These are phyloP conservation scores for Enteromius treurensis DNA, from an alignment of 2,797 vertebrate species.

Conservation along the genomic window DNA sequence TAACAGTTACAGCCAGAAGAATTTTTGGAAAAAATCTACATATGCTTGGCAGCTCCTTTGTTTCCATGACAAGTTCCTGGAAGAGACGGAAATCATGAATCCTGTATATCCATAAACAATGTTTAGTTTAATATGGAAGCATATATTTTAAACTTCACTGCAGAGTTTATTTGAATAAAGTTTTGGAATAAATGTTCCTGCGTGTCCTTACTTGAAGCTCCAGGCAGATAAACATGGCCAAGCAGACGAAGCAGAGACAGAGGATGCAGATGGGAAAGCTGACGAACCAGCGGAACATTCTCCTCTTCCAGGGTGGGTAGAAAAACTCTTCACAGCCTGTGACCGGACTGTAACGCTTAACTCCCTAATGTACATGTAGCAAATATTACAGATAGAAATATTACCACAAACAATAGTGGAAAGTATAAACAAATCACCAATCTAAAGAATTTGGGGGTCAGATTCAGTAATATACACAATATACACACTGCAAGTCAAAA, in stretches of 20 bases:
- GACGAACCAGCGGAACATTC: constrained; percentile 91
- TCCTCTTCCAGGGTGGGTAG: constrained; percentile 93
- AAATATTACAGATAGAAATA: background rate
- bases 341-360: constrained; percentile 90
- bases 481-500: no score
- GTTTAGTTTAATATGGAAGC: background rate
- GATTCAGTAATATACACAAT: background rate
- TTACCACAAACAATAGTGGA: background rate
- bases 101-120: background rate
- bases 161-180: background rate
- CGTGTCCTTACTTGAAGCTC: constrained; percentile 88
- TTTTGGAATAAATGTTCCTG: background rate
- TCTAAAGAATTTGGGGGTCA: background rate
- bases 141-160: background rate
- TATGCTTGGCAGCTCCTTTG: constrained; percentile 91
- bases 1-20: constrained; percentile 92
- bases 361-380: constrained; percentile 75
- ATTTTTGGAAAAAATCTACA: constrained; percentile 94
- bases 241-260: constrained; percentile 91
- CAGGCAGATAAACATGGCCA: constrained; percentile 96
- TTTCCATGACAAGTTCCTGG: constrained; percentile 93
- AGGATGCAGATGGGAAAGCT: constrained; percentile 91
- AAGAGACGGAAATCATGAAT: constrained; percentile 50
- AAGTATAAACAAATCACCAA: background rate
- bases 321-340: constrained; percentile 93